Evolutionary conservation across 2,888 invertebrate genomes (phyloP).

Genomic region (Nycteola revayana): DNA sequence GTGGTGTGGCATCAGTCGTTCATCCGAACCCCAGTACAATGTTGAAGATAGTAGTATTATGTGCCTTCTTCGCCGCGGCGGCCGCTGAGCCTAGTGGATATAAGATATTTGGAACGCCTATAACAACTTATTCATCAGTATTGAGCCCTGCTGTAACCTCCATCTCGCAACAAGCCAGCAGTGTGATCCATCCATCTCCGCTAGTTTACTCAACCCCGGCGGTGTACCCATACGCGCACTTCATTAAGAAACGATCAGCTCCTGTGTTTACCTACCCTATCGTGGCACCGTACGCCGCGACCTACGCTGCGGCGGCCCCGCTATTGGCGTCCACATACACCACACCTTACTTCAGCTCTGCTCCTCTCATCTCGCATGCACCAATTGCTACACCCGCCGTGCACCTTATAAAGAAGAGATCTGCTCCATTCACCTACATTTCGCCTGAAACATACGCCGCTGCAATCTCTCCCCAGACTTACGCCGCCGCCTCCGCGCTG

Average conservation of each 20-base stretch:
- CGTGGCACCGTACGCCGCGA: too few species aligned
- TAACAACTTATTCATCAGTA: constrained; percentile 30
- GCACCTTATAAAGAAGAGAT: constrained; percentile 59
- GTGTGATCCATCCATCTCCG: constrained; percentile 69
- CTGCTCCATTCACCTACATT: constrained; percentile 10
- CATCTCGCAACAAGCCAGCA: constrained; percentile 63
- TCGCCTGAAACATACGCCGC: background rate
- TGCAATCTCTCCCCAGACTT: background rate
- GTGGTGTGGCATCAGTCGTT: constrained; percentile 60
- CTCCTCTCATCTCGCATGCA: constrained; percentile 41
- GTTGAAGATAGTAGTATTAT: constrained; percentile 82
- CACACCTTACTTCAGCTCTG: constrained; percentile 40
- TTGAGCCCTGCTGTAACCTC: constrained; percentile 55
- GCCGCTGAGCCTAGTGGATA: constrained; percentile 68
- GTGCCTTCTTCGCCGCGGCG: constrained; percentile 80
- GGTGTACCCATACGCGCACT: constrained; percentile 49
- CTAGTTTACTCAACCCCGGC: constrained; percentile 47
- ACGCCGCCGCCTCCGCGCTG: background rate
- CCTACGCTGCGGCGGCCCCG: constrained; percentile 42
- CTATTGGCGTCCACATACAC: constrained; percentile 44
- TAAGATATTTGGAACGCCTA: constrained; percentile 18
- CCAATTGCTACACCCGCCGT: constrained; percentile 35
- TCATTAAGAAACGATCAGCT: constrained; percentile 54
- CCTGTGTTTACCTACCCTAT: constrained; percentile 24
- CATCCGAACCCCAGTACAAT: constrained; percentile 62